Conservation (phyloP, 2,797 vertebrate genomes). For the Darevskia mixta region DNA sequence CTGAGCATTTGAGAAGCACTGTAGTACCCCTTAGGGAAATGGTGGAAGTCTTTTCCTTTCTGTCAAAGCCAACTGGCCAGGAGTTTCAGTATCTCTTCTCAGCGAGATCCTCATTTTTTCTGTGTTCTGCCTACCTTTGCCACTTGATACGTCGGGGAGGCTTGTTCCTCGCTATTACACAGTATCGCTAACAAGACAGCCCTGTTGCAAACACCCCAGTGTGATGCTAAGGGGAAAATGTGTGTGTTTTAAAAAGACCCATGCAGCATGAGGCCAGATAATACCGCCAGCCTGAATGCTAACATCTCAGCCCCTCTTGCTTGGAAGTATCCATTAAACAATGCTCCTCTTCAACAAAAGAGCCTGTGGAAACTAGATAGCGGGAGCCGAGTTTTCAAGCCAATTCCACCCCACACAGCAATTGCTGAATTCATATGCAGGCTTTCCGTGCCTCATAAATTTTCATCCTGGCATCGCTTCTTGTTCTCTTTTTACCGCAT, state of each 20-base stretch:
- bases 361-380: slow-evolving; percentile 70
- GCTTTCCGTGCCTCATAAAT: slow-evolving; percentile 69
- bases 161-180: slow-evolving; percentile 35
- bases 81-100: background rate
- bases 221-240: slow-evolving; percentile 33
- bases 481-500: slow-evolving; percentile 74
- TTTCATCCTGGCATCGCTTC: slow-evolving; percentile 73
- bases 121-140: background rate
- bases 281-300: slow-evolving; percentile 16
- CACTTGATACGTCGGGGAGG: slow-evolving; percentile 4
- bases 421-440: slow-evolving; percentile 58
- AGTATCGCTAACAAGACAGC: slow-evolving; percentile 40
- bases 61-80: background rate
- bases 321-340: slow-evolving; percentile 60
- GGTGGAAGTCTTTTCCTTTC: background rate
- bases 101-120: background rate
- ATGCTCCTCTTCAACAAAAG: slow-evolving; percentile 50
- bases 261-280: slow-evolving; percentile 23
- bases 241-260: slow-evolving; percentile 26
- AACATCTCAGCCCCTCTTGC: slow-evolving; percentile 21
- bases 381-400: slow-evolving; percentile 37
- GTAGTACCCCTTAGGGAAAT: background rate
- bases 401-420: slow-evolving; percentile 42
- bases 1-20: background rate
- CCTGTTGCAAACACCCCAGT: slow-evolving; percentile 24